Evolutionary conservation across 2,113 vertebrate species (phyloP), one percentile per base, ranked within the genome.

Genomic region (Shinisaurus crocodilurus): DNA sequence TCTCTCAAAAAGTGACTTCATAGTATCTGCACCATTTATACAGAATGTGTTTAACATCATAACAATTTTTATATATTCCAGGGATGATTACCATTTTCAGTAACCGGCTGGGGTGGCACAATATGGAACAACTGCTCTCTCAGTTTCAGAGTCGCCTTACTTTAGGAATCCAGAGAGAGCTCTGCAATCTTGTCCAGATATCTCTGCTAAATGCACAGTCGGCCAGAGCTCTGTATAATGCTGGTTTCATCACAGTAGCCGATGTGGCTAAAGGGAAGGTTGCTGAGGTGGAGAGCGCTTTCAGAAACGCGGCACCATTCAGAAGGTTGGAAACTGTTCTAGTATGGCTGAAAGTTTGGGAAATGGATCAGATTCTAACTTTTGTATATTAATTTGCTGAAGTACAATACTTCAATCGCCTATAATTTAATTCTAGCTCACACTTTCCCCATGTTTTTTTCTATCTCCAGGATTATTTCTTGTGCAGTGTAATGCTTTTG

Each of bases 1-100:
- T n/a, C 29, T 70, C 6, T 85, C 15, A 70, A 69, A 84, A 54
- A 1, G 4, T 48, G 5, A 8, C 12, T 45, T 85, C 69, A 45
- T 50, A 20, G 40, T 27, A 27, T 27, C 12, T 57, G 10, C n/a
- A 16, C 23, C 18, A 82, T 60, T 82, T 37, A 15, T 87, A 29
- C n/a, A 9, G 6, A 60, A 6, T n/a, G 18, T 74, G 3, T 63
- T 63, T 75, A 32, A 77, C 3, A 43, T 81, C 15, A 27, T 82
- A 32, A 43, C 1, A 7, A 15, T 54, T 6, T n/a, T 94, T 95
- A 18, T 93, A 7, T 96, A 54, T 97, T 96, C 37, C 95, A 99
- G 99, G 99, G 77, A 99, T 99, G 99, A 96, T 99, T 72, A 99
- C 98, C 0, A 97, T 99, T 86, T 99, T 99, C 97, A 99, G 98